phyloP scores from a whole-genome alignment of 2,888 invertebrate species.

The Escarpia spicata region DNA sequence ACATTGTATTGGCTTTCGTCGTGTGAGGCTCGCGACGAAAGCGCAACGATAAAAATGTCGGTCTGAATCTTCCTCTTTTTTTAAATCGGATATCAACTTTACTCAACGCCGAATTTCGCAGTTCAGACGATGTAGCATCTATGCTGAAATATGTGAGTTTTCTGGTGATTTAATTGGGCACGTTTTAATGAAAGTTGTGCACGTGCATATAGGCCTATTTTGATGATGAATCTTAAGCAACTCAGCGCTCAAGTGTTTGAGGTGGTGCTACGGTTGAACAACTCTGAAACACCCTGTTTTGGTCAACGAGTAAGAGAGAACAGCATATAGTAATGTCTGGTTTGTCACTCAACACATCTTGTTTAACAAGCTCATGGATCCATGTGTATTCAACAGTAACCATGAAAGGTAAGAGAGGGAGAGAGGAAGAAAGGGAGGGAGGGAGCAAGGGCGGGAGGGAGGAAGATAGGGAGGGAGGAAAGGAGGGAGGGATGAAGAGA shows the following conservation, averaged over 20 bases:
- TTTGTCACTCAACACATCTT: neutral
- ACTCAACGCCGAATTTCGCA: slow-evolving; percentile 1
- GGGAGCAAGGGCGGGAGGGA: neutral
- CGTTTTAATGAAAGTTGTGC: neutral
- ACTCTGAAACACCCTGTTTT: neutral
- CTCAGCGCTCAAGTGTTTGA: too few species aligned
- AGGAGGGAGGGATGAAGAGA: neutral
- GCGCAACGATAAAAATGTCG: neutral
- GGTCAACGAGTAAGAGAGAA: neutral
- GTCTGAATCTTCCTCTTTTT: neutral
- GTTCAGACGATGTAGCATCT: neutral
- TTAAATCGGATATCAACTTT: slow-evolving; percentile 13
- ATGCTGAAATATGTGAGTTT: neutral
- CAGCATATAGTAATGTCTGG: neutral
- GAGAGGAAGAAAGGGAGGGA: neutral
- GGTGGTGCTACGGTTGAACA: neutral
- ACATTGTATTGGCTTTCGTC: slow-evolving; percentile 16
- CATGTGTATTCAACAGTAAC: neutral
- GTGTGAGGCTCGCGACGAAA: neutral
- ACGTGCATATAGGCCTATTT: neutral
- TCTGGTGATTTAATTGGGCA: neutral
- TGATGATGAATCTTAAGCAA: neutral
- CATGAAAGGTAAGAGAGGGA: neutral
- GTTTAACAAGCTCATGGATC: neutral
- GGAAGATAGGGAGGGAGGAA: too few species aligned